phyloP scores from a whole-genome alignment of 2,797 vertebrate species.

The Gymnoscopelus braueri region DNA sequence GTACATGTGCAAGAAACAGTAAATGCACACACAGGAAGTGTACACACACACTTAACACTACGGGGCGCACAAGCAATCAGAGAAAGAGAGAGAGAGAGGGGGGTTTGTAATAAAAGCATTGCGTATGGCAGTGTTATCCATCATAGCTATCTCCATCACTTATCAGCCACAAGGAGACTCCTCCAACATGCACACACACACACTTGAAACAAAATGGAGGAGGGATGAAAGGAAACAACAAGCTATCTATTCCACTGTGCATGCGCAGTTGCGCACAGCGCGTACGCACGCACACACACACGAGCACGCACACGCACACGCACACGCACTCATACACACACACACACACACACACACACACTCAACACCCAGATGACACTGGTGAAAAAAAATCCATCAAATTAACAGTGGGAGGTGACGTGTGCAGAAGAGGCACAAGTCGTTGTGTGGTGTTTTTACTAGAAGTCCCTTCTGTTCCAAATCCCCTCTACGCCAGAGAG shows the following conservation, averaged over 20 bases:
- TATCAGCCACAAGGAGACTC: constrained; percentile 58
- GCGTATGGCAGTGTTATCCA: constrained; percentile 55
- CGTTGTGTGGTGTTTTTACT: constrained; percentile 48
- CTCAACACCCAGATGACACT: constrained; percentile 26
- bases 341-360: constrained; percentile 18
- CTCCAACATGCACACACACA: constrained; percentile 39
- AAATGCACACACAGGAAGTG: constrained; percentile 18
- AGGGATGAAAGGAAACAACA: constrained; percentile 58
- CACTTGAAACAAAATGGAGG: constrained; percentile 60
- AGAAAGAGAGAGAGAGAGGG: constrained; percentile 19
- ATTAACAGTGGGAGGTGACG: constrained; percentile 55
- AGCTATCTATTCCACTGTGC: constrained; percentile 52
- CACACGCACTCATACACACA: constrained; percentile 18
- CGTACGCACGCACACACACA: too few species aligned
- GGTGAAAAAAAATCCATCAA: constrained; percentile 44
- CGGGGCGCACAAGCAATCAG: constrained; percentile 1
- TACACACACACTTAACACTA: not conserved
- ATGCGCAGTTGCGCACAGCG: not conserved
- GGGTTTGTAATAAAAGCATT: constrained; percentile 22
- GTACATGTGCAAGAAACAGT: constrained; percentile 1
- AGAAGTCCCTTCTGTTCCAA: constrained; percentile 52
- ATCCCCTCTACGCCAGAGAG: constrained; percentile 47
- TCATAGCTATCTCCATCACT: constrained; percentile 67
- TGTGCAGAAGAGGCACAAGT: constrained; percentile 32
- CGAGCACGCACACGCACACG: not conserved